A percentile compares a stretch with the other conserved stretches of the same genome.
phyloP scores from a whole-genome alignment of 2,888 invertebrate species.

The Cybosia mesomella region DNA sequence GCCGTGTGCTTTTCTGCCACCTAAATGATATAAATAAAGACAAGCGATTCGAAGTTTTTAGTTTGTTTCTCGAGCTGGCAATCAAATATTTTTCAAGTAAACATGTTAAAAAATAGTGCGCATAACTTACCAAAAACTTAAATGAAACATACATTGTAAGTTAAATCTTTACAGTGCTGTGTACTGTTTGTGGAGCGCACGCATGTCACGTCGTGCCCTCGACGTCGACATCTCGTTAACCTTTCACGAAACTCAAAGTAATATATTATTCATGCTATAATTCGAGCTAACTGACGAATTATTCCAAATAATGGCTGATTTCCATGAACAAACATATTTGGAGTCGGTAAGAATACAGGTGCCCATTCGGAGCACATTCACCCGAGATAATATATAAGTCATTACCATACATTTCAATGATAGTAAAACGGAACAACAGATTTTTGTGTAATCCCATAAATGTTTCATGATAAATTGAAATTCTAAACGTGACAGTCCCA shows the following conservation, averaged over 20 bases:
- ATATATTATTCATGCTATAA: constrained; percentile 74
- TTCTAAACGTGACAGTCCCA: constrained; percentile 25
- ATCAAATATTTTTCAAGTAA: no score
- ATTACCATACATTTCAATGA: constrained; percentile 53
- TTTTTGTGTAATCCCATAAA: constrained; percentile 39
- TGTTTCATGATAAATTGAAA: constrained; percentile 41
- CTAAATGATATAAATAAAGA: no score
- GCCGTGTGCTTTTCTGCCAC: no score
- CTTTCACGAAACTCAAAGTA: constrained; percentile 72
- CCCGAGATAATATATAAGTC: constrained; percentile 36
- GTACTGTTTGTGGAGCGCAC: constrained; percentile 25
- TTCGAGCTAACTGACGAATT: constrained; percentile 57
- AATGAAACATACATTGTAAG: background rate
- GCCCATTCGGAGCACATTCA: constrained; percentile 45
- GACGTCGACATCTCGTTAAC: constrained; percentile 70
- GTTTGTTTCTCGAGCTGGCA: no score
- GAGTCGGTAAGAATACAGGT: constrained; percentile 48
- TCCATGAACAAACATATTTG: constrained; percentile 27
- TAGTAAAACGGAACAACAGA: constrained; percentile 40
- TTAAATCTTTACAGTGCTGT: background rate
- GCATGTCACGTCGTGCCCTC: constrained; percentile 43
- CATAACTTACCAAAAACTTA: background rate
- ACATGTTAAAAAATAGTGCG: no score
- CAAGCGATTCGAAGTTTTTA: no score
- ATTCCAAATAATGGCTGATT: constrained; percentile 47